Percentiles rank a stretch among this genome's conserved stretches.
Evolutionary conservation across 2,113 vertebrate species (phyloP).

Genomic region (Dermatemys mawii): DNA sequence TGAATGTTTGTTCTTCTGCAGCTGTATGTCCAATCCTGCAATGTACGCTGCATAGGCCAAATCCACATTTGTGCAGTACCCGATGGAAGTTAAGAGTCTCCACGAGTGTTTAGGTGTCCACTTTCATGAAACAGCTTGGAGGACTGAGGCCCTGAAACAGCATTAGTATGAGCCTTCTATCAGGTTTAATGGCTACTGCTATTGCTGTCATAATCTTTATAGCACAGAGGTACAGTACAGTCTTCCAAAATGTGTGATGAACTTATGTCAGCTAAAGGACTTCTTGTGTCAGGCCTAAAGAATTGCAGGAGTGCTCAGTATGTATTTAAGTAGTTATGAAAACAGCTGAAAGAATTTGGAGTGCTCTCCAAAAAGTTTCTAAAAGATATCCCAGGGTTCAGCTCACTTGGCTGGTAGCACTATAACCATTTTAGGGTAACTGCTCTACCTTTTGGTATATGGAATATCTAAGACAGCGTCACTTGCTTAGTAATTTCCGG

Average conservation of each 20-base stretch:
- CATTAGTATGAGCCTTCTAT: neutral
- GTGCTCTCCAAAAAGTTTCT: neutral
- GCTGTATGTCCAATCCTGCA: neutral
- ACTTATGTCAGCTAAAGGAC: neutral
- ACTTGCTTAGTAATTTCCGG: neutral
- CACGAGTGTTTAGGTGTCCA: too few species aligned
- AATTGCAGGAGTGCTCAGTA: accelerated
- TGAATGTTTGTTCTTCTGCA: accelerated
- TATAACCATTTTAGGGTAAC: neutral
- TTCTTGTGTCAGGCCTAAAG: neutral
- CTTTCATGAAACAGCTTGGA: neutral
- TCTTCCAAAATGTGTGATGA: neutral
- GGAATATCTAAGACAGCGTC: neutral
- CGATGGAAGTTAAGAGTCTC: neutral
- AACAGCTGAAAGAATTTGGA: neutral
- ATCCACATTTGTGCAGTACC: neutral
- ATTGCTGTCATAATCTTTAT: neutral
- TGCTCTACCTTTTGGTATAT: neutral
- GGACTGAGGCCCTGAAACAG: accelerated
- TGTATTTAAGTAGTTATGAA: neutral
- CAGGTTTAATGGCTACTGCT: neutral
- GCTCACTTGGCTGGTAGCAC: neutral
- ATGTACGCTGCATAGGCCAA: neutral
- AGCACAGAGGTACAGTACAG: neutral
- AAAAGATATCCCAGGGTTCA: neutral